Conservation (phyloP, 2,113 vertebrate genomes). For the Oostethus manadensis region DNA sequence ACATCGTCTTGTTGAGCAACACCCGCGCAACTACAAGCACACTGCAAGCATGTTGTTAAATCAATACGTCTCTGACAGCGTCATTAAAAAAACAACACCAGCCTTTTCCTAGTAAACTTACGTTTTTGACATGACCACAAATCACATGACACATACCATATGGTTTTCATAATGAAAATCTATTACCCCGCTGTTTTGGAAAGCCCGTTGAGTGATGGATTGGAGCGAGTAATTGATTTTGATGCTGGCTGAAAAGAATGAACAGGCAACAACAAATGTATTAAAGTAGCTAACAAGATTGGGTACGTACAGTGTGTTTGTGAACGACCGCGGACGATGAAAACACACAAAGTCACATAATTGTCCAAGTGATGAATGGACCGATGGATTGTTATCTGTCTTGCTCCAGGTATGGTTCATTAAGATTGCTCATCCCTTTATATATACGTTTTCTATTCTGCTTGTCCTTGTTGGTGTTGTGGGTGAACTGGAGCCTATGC, state of each 20-base stretch:
- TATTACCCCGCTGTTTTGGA: not conserved
- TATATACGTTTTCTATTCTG: too few relatives aligned
- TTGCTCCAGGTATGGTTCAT: not conserved
- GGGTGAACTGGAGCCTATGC: too few relatives aligned
- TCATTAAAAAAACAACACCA: too few relatives aligned
- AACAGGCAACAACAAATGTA: not conserved
- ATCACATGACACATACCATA: not conserved
- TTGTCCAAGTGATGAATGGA: not conserved
- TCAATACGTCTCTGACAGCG: too few relatives aligned
- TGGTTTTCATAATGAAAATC: not conserved
- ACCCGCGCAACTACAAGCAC: too few relatives aligned
- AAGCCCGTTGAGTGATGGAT: slow-evolving; percentile 1
- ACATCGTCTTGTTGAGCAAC: too few relatives aligned
- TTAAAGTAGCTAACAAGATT: not conserved
- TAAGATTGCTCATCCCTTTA: not conserved
- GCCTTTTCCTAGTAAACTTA: too few relatives aligned
- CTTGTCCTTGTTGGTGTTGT: too few relatives aligned
- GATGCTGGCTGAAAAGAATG: not conserved
- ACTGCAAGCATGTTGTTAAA: too few relatives aligned
- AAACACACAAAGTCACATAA: not conserved
- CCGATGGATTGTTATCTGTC: not conserved
- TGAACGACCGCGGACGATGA: not conserved
- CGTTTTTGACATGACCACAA: not conserved
- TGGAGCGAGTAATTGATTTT: not conserved
- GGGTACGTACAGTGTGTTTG: not conserved